Evolutionary conservation across 2,113 vertebrate species (phyloP), one percentile per base, ranked within the genome.

Genomic region (Notothenia coriiceps): DNA sequence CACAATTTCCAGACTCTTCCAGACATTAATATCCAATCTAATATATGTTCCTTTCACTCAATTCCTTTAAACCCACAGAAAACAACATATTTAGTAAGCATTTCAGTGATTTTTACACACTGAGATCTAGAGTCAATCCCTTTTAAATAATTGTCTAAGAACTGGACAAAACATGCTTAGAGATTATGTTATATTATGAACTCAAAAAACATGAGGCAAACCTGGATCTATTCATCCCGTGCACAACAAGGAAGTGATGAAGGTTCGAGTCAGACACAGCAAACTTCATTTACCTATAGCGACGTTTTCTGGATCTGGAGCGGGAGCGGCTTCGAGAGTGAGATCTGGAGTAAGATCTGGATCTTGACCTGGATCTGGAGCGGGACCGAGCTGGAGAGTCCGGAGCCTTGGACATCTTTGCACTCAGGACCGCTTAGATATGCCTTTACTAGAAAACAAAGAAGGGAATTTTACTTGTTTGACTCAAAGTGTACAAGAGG

Each of bases 281-380:
- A 47, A 14, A 43, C 5, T 22, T 17, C 17, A 49, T 60, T 69
- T 94, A 99, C 98, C 98, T 99, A 74, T 99, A 97, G 1, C 97
- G 96, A 72, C 97, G 97, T 12, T 99, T 99, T 29, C 98, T 96
- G 1, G 97, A 98, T 6, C 97, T 96, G 6, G 98, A 99, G 14
- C 97, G 92, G 0, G 98, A 99, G 6, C 95, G 96, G 84, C 96
- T 99, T 22, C 97, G 95, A 15, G 98, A 98, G 10, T 95, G 96
- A 61, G 98, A 99, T 1, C 98, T 97, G 0, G 98, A 96, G 89
- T 97, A 98, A n/a, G 98, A 98, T 0, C 97, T 96, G 15, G 97
- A 98, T 6, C 96, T 95, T 1, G 98, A 97, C 0, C 95, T 95
- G 0, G 97, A 99, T 86, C 96, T 96, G 76, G 98, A 98, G 4